Base-by-base conservation (phyloP, 2,797 vertebrate species). In the Sebastolobus alascanus region DNA sequence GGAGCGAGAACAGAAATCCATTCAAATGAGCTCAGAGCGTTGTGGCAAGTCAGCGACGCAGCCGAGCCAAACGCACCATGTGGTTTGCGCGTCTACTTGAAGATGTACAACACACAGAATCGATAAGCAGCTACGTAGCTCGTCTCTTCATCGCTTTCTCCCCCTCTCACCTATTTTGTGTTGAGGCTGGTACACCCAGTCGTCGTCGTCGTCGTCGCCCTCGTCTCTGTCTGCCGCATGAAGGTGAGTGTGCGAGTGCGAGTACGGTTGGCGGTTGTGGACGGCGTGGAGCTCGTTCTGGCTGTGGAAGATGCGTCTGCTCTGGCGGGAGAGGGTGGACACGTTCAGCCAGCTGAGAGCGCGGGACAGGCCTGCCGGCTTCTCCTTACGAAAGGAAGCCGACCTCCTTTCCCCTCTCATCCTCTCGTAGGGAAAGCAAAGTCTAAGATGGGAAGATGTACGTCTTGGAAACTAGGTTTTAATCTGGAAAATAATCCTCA, bases 261-360 rank as follows among this genome's bases (percentile, higher is more conserved):
- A 82, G 64, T 73, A 71, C 68, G 84, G 4, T 16, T 68, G 91
- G 81, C 88, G 55, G 91, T 80, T 86, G 77, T 91, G 90, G n/a
- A 95, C 91, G 8, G 95, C 92, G 58, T 89, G 88, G 27, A 99
- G 96, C 66, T 98, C 97, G 8, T 92, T 96, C 91, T 98, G 97
- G 84, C 98, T 99, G 89, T 96, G 97, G 84, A 99, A 99, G 80
- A 98, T 90, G 85, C 96, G 97, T 83, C 97, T 96, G 90, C 96
- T 97, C 92, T 97, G 97, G 85, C 94, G 96, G 78, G 97, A 97
- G 58, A 99, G 95, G 40, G 96, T 96, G 79, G 97, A 97, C 91
- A 98, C 96, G 86, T 94, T 97, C 89, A 99, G 96, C 98, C 98
- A 99, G 95, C 97, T 98, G 74, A 98, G 95, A 79, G 98, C 97